A percentile compares a stretch with the other conserved stretches of the same genome.
phyloP scores from a whole-genome alignment of 2,888 invertebrate genomes.

The Hyles lineata region DNA sequence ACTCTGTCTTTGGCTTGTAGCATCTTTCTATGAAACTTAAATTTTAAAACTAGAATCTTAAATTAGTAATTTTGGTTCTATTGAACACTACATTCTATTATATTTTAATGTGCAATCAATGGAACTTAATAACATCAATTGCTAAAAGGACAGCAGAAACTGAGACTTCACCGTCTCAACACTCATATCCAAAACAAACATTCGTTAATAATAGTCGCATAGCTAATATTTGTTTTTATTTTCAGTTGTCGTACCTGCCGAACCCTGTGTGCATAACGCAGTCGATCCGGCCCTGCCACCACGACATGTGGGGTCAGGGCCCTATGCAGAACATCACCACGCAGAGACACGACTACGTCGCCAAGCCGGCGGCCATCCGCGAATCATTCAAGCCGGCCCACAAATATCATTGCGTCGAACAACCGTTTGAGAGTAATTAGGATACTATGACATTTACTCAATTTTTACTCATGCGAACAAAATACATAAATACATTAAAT shows the following conservation, averaged over 20 bases:
- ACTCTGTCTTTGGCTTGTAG: too few relatives aligned
- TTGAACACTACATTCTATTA: too few relatives aligned
- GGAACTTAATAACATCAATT: too few relatives aligned
- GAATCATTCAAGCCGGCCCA: slow-evolving; percentile 64
- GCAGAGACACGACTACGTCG: slow-evolving; percentile 89
- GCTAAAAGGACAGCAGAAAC: too few relatives aligned
- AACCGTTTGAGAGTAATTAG: slow-evolving; percentile 71
- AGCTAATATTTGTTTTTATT: neutral
- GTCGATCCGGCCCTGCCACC: slow-evolving; percentile 86
- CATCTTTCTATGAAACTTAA: neutral
- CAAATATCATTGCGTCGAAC: slow-evolving; percentile 62
- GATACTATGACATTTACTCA: too few relatives aligned
- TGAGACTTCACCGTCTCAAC: too few relatives aligned
- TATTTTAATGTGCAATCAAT: too few relatives aligned
- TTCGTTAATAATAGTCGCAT: too few relatives aligned
- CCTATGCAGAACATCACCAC: slow-evolving; percentile 91
- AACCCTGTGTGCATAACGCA: slow-evolving; percentile 83
- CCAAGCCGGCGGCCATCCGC: slow-evolving; percentile 81
- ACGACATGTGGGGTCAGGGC: slow-evolving; percentile 86
- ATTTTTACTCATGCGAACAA: too few relatives aligned
- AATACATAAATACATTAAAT: too few relatives aligned
- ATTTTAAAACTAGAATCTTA: neutral
- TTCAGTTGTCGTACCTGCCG: slow-evolving; percentile 83
- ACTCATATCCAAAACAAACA: too few relatives aligned
- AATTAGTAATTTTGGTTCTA: too few relatives aligned